Conservation (phyloP, 1,140 invertebrate species). For the Rhynchophorus ferrugineus region DNA sequence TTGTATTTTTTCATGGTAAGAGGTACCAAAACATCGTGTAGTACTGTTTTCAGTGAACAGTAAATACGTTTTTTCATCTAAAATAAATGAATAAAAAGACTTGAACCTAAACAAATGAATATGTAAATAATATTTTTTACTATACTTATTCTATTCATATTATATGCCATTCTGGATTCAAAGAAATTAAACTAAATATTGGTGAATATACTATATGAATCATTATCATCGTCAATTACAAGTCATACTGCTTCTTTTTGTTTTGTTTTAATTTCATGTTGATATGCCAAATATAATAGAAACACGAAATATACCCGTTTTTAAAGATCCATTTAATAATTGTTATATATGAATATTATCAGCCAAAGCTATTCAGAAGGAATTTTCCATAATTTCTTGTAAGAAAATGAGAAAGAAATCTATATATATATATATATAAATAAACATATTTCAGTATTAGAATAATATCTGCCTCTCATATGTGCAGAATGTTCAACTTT, state of each 20-base stretch:
- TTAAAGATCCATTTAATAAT: too few species aligned
- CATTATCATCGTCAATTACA: not conserved
- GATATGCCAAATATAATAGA: not conserved
- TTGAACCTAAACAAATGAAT: slow-evolving; percentile 11
- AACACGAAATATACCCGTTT: too few species aligned
- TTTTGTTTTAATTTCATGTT: not conserved
- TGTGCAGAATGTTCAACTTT: too few species aligned
- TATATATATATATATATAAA: too few species aligned
- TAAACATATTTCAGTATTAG: too few species aligned
- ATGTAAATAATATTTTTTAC: slow-evolving; percentile 7
- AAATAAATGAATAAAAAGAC: slow-evolving; percentile 12
- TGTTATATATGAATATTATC: too few species aligned
- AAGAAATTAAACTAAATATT: not conserved
- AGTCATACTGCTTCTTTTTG: not conserved
- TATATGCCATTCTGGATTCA: not conserved
- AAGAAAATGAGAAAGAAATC: too few species aligned
- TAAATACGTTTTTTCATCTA: slow-evolving; percentile 1
- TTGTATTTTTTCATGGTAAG: too few species aligned
- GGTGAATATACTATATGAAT: not conserved
- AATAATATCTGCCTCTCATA: too few species aligned
- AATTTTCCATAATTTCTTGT: too few species aligned
- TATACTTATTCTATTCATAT: slow-evolving; percentile 5
- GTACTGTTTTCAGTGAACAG: not conserved
- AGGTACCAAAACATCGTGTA: not conserved
- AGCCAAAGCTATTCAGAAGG: too few species aligned